These are phyloP conservation scores for Lepus americanus DNA, from an alignment of 2,113 vertebrate species.

Conservation along the genomic window DNA sequence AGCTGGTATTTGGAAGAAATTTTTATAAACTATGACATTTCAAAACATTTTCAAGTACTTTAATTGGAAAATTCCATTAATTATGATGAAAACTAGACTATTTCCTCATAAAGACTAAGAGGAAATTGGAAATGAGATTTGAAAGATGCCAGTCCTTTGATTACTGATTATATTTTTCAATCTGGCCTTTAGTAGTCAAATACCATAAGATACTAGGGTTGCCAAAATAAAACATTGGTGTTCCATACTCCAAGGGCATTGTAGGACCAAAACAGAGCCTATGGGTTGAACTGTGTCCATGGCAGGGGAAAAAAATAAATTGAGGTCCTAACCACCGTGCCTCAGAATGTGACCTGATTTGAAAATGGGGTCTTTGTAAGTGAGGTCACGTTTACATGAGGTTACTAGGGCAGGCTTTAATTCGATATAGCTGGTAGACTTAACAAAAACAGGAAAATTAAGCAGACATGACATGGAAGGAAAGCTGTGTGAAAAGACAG, in stretches of 20 bases:
- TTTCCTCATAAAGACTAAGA: constrained; percentile 37
- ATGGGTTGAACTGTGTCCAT: not conserved
- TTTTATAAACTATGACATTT: constrained; percentile 47
- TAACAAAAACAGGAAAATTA: not conserved
- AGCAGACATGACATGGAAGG: not conserved
- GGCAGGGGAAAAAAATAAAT: not conserved
- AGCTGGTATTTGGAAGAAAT: constrained; percentile 20
- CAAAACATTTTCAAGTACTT: constrained; percentile 41
- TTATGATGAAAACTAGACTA: not conserved
- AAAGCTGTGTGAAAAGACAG: not conserved
- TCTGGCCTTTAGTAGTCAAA: not conserved
- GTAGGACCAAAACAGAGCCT: not conserved
- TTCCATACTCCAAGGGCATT: not conserved
- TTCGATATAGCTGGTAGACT: not conserved
- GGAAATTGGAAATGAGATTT: constrained; percentile 6
- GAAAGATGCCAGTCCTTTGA: constrained; percentile 13
- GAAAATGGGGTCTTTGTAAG: not conserved
- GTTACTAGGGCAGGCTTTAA: not conserved
- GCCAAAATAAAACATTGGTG: not conserved
- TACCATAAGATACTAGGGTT: not conserved
- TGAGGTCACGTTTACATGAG: not conserved
- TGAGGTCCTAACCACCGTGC: not conserved
- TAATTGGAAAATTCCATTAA: constrained; percentile 27
- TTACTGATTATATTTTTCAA: not conserved
- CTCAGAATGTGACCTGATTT: not conserved